Percentiles rank a stretch among this genome's conserved stretches.
These are phyloP conservation scores for Meleagris gallopavo DNA, from an alignment of 2,113 vertebrate genomes.

Conservation along the genomic window DNA sequence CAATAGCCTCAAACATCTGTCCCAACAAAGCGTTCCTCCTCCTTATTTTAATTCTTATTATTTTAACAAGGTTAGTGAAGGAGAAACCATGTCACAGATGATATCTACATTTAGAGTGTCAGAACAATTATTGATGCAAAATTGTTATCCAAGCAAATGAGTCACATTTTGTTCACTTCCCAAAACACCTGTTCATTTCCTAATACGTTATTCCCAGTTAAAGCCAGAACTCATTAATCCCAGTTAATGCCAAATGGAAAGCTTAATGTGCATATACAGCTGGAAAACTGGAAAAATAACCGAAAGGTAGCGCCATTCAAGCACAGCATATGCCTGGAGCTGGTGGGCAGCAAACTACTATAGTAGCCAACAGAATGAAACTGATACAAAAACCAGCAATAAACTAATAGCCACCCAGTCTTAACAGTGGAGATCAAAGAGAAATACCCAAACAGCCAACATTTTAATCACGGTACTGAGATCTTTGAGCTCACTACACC, in stretches of 20 bases:
- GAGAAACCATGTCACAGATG: constrained; percentile 69
- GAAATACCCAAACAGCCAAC: background rate
- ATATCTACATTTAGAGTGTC: constrained; percentile 67
- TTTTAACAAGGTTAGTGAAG: constrained; percentile 72
- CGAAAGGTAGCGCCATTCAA: background rate
- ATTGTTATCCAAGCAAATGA: constrained; percentile 49
- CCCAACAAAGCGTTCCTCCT: constrained; percentile 67
- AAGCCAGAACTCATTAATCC: constrained; percentile 53
- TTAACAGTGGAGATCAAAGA: background rate
- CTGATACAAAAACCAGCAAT: background rate
- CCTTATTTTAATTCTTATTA: constrained; percentile 69
- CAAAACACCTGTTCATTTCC: constrained; percentile 57
- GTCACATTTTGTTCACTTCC: constrained; percentile 47
- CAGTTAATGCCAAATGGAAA: constrained; percentile 43
- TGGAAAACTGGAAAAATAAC: background rate
- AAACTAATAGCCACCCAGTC: background rate
- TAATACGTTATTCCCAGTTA: constrained; percentile 38
- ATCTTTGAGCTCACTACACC: background rate
- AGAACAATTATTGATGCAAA: constrained; percentile 65
- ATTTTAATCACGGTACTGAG: accelerated
- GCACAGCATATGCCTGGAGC: background rate
- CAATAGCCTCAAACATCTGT: constrained; percentile 75
- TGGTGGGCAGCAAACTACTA: background rate
- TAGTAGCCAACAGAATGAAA: background rate
- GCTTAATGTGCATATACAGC: background rate